phyloP scores from a whole-genome alignment of 2,888 invertebrate genomes.

The Lathronympha strigana region DNA sequence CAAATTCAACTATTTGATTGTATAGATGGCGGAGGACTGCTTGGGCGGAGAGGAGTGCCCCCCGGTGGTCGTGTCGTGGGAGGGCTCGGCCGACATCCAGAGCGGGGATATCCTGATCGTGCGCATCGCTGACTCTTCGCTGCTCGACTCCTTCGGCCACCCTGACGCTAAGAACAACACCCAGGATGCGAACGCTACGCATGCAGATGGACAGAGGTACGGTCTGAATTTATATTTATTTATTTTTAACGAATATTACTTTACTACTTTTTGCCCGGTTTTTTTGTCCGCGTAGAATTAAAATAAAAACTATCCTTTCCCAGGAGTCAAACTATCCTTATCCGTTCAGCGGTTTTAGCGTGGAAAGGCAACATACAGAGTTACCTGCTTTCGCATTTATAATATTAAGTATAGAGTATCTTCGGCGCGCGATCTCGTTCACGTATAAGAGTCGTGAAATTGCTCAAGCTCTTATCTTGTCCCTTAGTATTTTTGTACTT shows the following conservation, averaged over 20 bases:
- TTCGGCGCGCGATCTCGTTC: too few species aligned
- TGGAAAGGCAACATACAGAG: too few species aligned
- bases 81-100: constrained; percentile 87
- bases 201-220: constrained; percentile 65
- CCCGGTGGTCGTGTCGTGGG: constrained; percentile 86
- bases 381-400: too few species aligned
- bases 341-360: too few species aligned
- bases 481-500: too few species aligned
- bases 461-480: too few species aligned
- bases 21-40: constrained; percentile 77
- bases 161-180: constrained; percentile 60
- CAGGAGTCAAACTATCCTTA: too few species aligned
- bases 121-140: constrained; percentile 86
- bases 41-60: constrained; percentile 78
- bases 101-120: constrained; percentile 89
- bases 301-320: too few species aligned
- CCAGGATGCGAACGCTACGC: constrained; percentile 59
- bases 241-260: background rate
- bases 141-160: constrained; percentile 68
- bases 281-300: too few species aligned
- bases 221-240: background rate
- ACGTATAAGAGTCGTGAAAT: too few species aligned
- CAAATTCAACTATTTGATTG: constrained; percentile 52
- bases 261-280: too few species aligned
- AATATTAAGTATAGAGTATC: too few species aligned